phyloP scores from a whole-genome alignment of 2,888 invertebrate genomes.

The Choristoneura rosaceana region DNA sequence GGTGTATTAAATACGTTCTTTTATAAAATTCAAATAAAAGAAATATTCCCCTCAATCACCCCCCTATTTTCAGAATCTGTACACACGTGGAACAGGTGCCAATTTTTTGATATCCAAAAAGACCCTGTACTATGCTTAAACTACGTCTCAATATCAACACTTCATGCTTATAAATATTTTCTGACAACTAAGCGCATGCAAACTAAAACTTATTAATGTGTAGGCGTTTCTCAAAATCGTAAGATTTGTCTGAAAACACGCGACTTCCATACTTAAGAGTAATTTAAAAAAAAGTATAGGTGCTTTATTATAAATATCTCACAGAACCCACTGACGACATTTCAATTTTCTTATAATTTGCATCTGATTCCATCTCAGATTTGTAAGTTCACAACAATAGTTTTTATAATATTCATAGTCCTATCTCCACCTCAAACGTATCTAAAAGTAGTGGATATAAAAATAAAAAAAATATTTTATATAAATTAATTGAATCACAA shows the following conservation, averaged over 20 bases:
- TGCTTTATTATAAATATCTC: not conserved
- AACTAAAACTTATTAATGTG: slow-evolving; percentile 17
- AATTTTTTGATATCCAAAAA: slow-evolving; percentile 72
- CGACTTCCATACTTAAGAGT: not conserved
- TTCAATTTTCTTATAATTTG: not conserved
- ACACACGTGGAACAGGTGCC: slow-evolving; percentile 63
- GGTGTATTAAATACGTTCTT: slow-evolving; percentile 67
- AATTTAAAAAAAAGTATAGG: not conserved
- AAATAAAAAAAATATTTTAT: too few relatives aligned
- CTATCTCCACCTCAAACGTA: not conserved
- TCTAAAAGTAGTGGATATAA: not conserved
- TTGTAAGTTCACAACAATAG: not conserved
- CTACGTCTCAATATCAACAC: slow-evolving; percentile 29
- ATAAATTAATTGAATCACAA: too few relatives aligned
- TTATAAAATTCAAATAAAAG: slow-evolving; percentile 71
- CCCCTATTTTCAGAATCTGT: slow-evolving; percentile 57
- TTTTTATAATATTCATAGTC: not conserved
- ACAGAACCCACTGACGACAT: not conserved
- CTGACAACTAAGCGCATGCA: slow-evolving; percentile 30
- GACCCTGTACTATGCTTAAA: slow-evolving; percentile 66
- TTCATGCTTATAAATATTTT: slow-evolving; percentile 36
- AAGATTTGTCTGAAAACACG: not conserved
- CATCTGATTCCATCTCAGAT: not conserved
- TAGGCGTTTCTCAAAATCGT: slow-evolving; percentile 13
- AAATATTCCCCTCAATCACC: slow-evolving; percentile 61